phyloP scores from a whole-genome alignment of 92 coral and sea anemone species.

The Zoanthus solanderi region DNA sequence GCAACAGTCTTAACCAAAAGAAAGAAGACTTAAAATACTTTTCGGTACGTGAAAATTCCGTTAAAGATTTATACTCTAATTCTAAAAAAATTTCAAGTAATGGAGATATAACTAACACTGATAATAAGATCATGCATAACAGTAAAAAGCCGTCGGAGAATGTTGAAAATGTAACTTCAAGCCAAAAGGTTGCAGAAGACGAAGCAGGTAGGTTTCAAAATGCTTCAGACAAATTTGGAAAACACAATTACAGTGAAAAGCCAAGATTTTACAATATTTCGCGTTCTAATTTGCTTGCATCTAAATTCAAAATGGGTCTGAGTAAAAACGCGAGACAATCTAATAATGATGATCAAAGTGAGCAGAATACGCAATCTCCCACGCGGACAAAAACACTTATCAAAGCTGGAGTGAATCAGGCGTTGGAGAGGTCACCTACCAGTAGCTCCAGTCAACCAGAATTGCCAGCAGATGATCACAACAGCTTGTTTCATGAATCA shows the following conservation, averaged over 20 bases:
- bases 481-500: neutral
- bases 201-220: neutral
- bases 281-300: constrained; percentile 66
- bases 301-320: constrained; percentile 57
- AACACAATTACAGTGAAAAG: neutral
- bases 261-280: constrained; percentile 52
- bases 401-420: neutral
- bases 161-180: neutral
- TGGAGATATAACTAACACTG: neutral
- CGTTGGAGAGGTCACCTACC: constrained; percentile 10
- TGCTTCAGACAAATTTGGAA: neutral
- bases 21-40: constrained; percentile 2
- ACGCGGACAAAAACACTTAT: neutral
- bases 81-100: neutral
- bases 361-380: neutral
- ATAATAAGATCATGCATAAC: neutral
- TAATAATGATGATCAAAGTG: neutral
- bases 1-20: neutral
- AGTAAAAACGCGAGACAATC: constrained; percentile 15
- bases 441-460: neutral
- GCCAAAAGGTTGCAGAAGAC: neutral
- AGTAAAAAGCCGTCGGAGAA: neutral
- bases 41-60: neutral
- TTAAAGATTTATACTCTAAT: constrained; percentile 21
- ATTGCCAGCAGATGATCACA: neutral